Evolutionary conservation across 2,888 invertebrate species (phyloP).

Genomic region (Drosophila setosimentum): DNA sequence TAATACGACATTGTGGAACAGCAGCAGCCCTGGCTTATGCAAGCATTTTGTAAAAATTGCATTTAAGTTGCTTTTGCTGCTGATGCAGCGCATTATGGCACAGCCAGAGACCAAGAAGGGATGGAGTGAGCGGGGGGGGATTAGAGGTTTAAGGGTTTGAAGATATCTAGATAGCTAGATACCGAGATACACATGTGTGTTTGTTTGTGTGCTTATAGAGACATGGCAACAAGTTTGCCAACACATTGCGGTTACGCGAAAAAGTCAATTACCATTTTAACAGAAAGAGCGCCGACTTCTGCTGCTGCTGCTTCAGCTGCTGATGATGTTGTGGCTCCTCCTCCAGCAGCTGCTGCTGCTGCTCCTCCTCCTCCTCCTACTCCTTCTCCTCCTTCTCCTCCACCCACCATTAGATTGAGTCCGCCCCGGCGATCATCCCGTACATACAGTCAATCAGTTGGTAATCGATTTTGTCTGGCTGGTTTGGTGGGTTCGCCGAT

Average conservation of each 20-base stretch:
- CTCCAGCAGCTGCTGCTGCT: conserved; percentile 13
- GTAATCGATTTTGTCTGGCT: conserved; percentile 77
- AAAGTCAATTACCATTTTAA: conserved; percentile 81
- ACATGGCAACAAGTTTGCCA: conserved; percentile 77
- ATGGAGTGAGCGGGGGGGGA: too few species aligned
- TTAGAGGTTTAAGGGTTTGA: background rate
- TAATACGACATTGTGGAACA: conserved; percentile 74
- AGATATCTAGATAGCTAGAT: conserved; percentile 17
- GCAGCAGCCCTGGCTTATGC: conserved; percentile 75
- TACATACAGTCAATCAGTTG: conserved; percentile 72
- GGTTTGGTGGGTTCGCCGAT: conserved; percentile 16
- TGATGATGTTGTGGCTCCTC: background rate
- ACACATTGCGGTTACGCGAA: conserved; percentile 79
- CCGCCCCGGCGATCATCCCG: conserved; percentile 36
- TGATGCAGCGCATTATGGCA: conserved; percentile 64
- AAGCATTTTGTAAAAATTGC: conserved; percentile 77
- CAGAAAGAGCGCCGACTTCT: conserved; percentile 51
- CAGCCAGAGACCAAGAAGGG: conserved; percentile 24
- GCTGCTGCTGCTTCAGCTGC: background rate
- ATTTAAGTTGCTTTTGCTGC: conserved; percentile 62
- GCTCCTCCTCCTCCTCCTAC: conserved; percentile 11
- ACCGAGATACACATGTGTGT: conserved; percentile 1
- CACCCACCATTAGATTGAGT: conserved; percentile 10
- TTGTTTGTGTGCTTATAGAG: conserved; percentile 23
- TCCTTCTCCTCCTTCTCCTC: conserved; percentile 6